Evolutionary conservation across 2,797 vertebrate species (phyloP).

Genomic region (Labroides dimidiatus): DNA sequence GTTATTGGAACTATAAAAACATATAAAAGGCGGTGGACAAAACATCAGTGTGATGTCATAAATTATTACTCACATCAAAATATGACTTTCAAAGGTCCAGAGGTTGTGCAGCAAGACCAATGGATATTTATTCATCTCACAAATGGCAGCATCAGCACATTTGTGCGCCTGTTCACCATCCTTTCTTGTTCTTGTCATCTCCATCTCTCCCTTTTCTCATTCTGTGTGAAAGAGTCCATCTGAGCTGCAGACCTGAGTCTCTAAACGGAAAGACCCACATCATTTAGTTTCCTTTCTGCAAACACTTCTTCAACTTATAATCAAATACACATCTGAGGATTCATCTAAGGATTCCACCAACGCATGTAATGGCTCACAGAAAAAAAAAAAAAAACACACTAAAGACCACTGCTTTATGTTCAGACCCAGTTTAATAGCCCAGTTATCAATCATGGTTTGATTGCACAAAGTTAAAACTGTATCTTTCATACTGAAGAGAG

Average conservation of each 20-base stretch:
- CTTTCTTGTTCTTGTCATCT: neutral
- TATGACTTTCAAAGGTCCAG: no score
- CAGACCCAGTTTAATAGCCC: conserved; percentile 30
- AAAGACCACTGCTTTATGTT: conserved; percentile 30
- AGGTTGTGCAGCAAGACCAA: neutral
- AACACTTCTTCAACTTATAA: conserved; percentile 41
- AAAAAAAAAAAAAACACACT: conserved; percentile 30
- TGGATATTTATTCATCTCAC: conserved; percentile 15
- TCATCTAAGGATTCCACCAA: conserved; percentile 23
- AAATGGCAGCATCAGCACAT: conserved; percentile 10
- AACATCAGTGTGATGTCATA: neutral
- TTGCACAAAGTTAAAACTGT: conserved; percentile 10
- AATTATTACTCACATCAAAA: neutral
- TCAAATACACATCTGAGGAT: conserved; percentile 35
- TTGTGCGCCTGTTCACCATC: conserved; percentile 18
- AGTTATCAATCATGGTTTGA: conserved; percentile 38
- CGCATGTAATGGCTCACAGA: conserved; percentile 22
- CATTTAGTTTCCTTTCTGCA: conserved; percentile 8
- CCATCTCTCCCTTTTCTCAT: conserved; percentile 9
- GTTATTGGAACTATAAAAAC: conserved; percentile 11
- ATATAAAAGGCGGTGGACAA: neutral
- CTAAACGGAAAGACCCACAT: conserved; percentile 14
- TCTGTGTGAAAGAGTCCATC: conserved; percentile 21
- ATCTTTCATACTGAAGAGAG: conserved; percentile 20
- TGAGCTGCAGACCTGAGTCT: conserved; percentile 15